Conservation (phyloP, 2,797 vertebrate genomes). For the Prionace glauca region DNA sequence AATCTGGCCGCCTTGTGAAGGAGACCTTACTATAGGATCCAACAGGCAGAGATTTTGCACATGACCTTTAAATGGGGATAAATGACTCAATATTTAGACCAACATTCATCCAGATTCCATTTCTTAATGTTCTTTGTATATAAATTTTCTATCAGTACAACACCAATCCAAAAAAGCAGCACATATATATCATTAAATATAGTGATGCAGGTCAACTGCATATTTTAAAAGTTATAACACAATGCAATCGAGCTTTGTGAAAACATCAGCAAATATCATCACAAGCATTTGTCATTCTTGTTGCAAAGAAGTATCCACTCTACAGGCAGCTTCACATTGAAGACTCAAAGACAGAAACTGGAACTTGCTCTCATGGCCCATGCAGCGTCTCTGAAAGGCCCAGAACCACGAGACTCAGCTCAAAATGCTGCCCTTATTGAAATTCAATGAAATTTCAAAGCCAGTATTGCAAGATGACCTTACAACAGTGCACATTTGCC, state of each 20-base stretch:
- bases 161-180: slow-evolving; percentile 45
- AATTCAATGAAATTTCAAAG: not conserved
- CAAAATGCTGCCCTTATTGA: not conserved
- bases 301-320: slow-evolving; percentile 3
- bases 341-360: not conserved
- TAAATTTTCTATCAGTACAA: slow-evolving; percentile 46
- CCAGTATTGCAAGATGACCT: slow-evolving; percentile 13
- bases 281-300: slow-evolving; percentile 25
- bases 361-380: not conserved
- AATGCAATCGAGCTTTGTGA: slow-evolving; percentile 22
- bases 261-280: slow-evolving; percentile 12
- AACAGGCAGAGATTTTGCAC: slow-evolving; percentile 47
- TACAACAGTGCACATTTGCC: not conserved
- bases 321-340: not conserved
- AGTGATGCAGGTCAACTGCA: slow-evolving; percentile 59
- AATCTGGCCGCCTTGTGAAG: not conserved
- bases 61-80: slow-evolving; percentile 51
- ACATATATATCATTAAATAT: slow-evolving; percentile 48
- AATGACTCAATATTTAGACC: slow-evolving; percentile 64
- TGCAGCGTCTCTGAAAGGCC: too few relatives aligned
- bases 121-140: slow-evolving; percentile 45
- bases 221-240: slow-evolving; percentile 39
- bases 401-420: too few relatives aligned
- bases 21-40: not conserved
- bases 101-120: slow-evolving; percentile 53